Evolutionary conservation across 2,888 invertebrate genomes (phyloP).

Genomic region (Drosophila demipolita): DNA sequence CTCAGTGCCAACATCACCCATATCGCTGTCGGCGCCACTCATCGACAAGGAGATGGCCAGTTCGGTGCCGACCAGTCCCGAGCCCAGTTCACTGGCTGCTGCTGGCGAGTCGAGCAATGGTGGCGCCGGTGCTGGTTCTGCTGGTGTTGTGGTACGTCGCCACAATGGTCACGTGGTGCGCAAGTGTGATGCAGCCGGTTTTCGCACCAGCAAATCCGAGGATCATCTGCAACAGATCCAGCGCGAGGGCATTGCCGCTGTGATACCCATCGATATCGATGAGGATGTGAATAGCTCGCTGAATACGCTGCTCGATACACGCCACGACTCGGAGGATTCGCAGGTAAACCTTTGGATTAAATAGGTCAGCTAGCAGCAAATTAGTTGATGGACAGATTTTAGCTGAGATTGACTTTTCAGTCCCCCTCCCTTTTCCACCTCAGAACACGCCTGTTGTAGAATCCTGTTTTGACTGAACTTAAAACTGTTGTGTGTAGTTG

Average conservation of each 20-base stretch:
- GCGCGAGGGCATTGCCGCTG: slow-evolving; percentile 89
- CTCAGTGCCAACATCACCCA: slow-evolving; percentile 86
- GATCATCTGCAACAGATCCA: slow-evolving; percentile 92
- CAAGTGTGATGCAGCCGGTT: slow-evolving; percentile 88
- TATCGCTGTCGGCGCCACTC: slow-evolving; percentile 85
- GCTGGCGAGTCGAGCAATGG: slow-evolving; percentile 85
- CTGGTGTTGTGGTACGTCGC: slow-evolving; percentile 81
- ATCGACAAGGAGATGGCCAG: slow-evolving; percentile 85
- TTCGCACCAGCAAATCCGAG: slow-evolving; percentile 95
- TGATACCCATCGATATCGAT: slow-evolving; percentile 94
- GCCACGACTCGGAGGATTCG: slow-evolving; percentile 86
- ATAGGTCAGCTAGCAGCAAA: background rate
- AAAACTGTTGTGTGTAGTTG: slow-evolving; percentile 16
- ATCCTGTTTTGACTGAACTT: slow-evolving; percentile 3
- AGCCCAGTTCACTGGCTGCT: slow-evolving; percentile 83
- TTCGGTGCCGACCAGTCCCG: slow-evolving; percentile 90
- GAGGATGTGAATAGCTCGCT: slow-evolving; percentile 97
- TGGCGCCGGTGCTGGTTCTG: slow-evolving; percentile 83
- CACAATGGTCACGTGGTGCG: slow-evolving; percentile 86
- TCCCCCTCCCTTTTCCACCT: background rate
- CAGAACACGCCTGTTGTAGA: slow-evolving; percentile 38
- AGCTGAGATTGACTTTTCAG: slow-evolving; percentile 1
- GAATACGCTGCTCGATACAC: slow-evolving; percentile 94
- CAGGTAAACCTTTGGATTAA: slow-evolving; percentile 77
- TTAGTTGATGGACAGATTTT: slow-evolving; percentile 6